Conservation (phyloP, 2,113 vertebrate species). For the Burhinus oedicnemus region DNA sequence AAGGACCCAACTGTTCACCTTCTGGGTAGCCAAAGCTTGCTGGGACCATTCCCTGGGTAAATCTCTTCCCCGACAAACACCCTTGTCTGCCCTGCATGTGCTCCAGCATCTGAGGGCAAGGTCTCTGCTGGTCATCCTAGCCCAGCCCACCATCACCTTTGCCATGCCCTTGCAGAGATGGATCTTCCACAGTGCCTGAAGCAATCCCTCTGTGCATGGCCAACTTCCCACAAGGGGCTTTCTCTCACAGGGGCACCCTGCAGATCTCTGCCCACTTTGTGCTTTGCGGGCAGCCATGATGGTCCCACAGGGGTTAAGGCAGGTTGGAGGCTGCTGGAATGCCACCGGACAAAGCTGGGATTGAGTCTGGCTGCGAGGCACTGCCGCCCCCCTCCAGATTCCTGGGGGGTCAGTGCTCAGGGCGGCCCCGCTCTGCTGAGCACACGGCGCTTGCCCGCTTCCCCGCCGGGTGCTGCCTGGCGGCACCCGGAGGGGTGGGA, state of each 20-base stretch:
- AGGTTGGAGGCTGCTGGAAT: slow-evolving; percentile 69
- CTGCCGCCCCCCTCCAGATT: slow-evolving; percentile 77
- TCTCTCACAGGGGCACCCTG: fast-evolving
- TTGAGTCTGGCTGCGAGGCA: slow-evolving; percentile 60
- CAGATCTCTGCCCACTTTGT: background rate
- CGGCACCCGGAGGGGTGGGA: background rate
- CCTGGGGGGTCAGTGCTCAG: slow-evolving; percentile 76
- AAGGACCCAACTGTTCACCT: background rate
- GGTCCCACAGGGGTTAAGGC: background rate
- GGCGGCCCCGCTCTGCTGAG: background rate
- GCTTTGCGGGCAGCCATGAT: background rate
- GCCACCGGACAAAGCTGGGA: slow-evolving; percentile 75
- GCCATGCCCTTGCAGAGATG: background rate
- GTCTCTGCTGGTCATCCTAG: background rate
- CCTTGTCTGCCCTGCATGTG: background rate
- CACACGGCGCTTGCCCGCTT: background rate
- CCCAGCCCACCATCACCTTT: background rate
- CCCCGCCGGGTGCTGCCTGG: background rate
- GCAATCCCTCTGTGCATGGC: fast-evolving
- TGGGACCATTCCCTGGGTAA: background rate
- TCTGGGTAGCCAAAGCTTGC: background rate
- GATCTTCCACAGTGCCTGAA: fast-evolving
- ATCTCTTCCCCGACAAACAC: background rate
- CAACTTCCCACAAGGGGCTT: background rate
- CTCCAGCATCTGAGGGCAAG: background rate